A percentile compares a stretch with the other conserved stretches of the same genome.
phyloP scores from a whole-genome alignment of 2,113 vertebrate species.

The Regulus satrapa region DNA sequence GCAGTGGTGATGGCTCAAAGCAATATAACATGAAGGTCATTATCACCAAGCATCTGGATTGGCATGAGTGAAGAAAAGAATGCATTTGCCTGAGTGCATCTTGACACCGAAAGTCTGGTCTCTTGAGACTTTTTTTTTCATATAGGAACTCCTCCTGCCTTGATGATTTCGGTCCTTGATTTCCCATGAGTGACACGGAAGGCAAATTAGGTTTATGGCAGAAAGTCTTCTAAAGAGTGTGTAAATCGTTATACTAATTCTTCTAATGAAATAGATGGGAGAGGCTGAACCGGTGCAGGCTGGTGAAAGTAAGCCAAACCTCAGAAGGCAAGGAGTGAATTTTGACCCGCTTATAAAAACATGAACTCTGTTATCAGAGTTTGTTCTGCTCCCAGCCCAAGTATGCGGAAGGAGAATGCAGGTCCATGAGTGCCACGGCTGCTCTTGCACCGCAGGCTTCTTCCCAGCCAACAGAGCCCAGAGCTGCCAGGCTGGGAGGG shows the following conservation, averaged over 20 bases:
- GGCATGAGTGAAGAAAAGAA: constrained; percentile 14
- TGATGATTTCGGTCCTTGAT: constrained; percentile 59
- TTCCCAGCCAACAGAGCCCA: neutral
- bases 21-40: constrained; percentile 36
- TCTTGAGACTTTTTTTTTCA: constrained; percentile 22
- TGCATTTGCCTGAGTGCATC: constrained; percentile 43
- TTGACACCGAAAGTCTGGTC: constrained; percentile 45
- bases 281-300: neutral
- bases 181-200: constrained; percentile 66
- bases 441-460: fast-evolving
- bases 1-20: constrained; percentile 4
- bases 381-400: neutral
- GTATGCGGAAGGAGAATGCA: neutral
- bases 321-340: neutral
- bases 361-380: neutral
- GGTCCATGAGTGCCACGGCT: neutral
- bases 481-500: neutral
- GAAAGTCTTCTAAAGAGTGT: constrained; percentile 1
- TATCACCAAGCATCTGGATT: neutral
- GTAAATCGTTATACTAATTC: neutral
- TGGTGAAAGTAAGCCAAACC: neutral
- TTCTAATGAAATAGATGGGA: neutral
- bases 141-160: constrained; percentile 44
- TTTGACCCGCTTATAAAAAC: neutral
- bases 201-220: constrained; percentile 51